phyloP scores from a whole-genome alignment of 2,888 invertebrate genomes.

The Thymelicus lineola region DNA sequence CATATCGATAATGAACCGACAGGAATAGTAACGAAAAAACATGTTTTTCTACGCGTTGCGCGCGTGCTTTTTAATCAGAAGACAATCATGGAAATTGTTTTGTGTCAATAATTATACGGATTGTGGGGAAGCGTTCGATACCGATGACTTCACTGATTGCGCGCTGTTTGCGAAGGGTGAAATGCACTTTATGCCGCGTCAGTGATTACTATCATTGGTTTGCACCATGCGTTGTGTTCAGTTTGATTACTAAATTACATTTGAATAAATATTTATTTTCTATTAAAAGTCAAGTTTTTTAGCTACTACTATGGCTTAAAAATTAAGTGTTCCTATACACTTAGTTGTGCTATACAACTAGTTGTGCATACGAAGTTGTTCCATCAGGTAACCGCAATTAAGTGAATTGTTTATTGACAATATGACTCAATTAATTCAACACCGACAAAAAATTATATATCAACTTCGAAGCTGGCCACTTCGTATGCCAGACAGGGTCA shows the following conservation, averaged over 20 bases:
- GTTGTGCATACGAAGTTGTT: no score
- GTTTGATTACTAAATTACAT: slow-evolving; percentile 21
- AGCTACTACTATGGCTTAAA: no score
- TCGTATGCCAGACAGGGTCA: no score
- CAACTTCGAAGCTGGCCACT: no score
- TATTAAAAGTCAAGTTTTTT: background rate
- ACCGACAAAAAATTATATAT: no score
- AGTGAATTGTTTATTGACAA: no score
- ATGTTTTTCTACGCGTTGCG: slow-evolving; percentile 63
- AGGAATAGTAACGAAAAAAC: slow-evolving; percentile 67
- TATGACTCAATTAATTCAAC: no score
- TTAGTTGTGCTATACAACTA: no score
- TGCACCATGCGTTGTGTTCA: slow-evolving; percentile 18
- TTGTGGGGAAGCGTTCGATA: slow-evolving; percentile 56
- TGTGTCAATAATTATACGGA: slow-evolving; percentile 70
- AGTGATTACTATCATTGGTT: slow-evolving; percentile 26
- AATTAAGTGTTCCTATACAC: no score
- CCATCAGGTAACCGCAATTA: no score
- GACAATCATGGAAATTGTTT: slow-evolving; percentile 68
- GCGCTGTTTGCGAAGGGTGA: slow-evolving; percentile 54
- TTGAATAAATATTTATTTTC: background rate
- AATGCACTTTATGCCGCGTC: slow-evolving; percentile 36
- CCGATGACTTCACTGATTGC: slow-evolving; percentile 65
- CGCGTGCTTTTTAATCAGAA: slow-evolving; percentile 70
- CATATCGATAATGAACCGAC: slow-evolving; percentile 81